Evolutionary conservation across 23 tunicate genomes (phyloP).

Genomic region (Trididemnum miniatum): DNA sequence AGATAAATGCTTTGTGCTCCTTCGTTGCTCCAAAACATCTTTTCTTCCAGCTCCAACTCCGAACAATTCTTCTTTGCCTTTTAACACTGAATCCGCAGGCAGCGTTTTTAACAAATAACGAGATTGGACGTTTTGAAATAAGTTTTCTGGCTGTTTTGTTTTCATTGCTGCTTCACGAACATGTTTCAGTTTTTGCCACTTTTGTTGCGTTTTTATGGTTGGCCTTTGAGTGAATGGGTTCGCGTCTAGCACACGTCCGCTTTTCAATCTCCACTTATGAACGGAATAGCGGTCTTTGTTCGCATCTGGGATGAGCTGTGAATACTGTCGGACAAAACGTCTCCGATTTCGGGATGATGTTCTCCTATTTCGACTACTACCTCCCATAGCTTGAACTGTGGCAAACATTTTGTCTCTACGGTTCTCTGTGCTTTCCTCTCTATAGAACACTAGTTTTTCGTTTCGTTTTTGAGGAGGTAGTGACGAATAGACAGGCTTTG

Average conservation of each 20-base stretch:
- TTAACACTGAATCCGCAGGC: not conserved
- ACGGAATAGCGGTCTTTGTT: conserved; percentile 44
- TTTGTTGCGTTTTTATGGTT: not conserved
- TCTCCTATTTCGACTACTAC: not conserved
- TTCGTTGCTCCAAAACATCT: not conserved
- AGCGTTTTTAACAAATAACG: not conserved
- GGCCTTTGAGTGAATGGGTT: conserved; percentile 6
- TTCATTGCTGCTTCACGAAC: not conserved
- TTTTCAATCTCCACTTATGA: conserved; percentile 77
- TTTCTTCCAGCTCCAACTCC: not conserved
- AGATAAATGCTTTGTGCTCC: no score
- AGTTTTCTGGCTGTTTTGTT: not conserved
- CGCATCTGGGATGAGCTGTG: conserved; percentile 43
- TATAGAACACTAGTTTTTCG: not conserved
- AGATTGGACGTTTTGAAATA: not conserved
- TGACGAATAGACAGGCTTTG: not conserved
- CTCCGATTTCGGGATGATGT: not conserved
- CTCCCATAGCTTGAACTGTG: conserved; percentile 25
- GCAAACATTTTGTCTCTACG: conserved; percentile 25
- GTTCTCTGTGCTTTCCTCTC: not conserved
- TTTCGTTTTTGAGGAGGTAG: not conserved
- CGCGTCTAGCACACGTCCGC: conserved; percentile 36
- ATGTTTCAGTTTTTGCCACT: not conserved
- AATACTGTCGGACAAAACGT: conserved; percentile 13
- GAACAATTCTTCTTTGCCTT: conserved; percentile 17